Evolutionary conservation across 2,113 vertebrate genomes (phyloP), one percentile per base, ranked within the genome.

Genomic region (Dipodomys merriami): DNA sequence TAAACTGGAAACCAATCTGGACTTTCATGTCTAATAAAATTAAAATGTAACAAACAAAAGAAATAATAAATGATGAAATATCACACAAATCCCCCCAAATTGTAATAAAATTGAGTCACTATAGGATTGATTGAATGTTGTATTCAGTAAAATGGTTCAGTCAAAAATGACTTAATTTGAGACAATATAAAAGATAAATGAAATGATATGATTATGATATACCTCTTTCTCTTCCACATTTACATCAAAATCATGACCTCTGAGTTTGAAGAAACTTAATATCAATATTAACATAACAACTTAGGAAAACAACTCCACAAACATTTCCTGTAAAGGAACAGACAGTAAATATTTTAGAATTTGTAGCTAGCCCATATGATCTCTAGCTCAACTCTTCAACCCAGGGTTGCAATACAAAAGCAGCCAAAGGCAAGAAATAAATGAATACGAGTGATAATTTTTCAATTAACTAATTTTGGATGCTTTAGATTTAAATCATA

Each of bases 331-430:
- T n/a, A 33, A 93, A 86, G 35, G 3, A 9, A 13, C 15, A 62
- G 67, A 74, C 64, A 72, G 6, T 65, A 80, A 94, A 44, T 77
- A 91, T 46, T 83, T 69, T 69, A 69, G 23, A 7, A 79, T 91
- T 78, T 92, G 11, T 27, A 62, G 18, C 15, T 57, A 57, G 53
- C 5, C 23, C 20, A n/a, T 67, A 30, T 76, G 33, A 13, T 46
- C 6, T 23, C 9, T 83, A 60, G 60, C 30, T 7, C 5, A 91
- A 4, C 33, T 83, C 16, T 57, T 71, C 15, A 89, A 10, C 25
- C 77, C 46, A 49, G 22, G 65, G 7, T n/a, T 67, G 1, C 7
- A 90, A 11, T 16, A 3, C 39, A 35, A 73, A 88, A 71, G 12
- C 29, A 60, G 4, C 39, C 27, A 71, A 5, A 83, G 29, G 30